A percentile compares a stretch with the other conserved stretches of the same genome.
Conservation (phyloP, 1,140 invertebrate genomes). For the Sycophaga agraensis region DNA sequence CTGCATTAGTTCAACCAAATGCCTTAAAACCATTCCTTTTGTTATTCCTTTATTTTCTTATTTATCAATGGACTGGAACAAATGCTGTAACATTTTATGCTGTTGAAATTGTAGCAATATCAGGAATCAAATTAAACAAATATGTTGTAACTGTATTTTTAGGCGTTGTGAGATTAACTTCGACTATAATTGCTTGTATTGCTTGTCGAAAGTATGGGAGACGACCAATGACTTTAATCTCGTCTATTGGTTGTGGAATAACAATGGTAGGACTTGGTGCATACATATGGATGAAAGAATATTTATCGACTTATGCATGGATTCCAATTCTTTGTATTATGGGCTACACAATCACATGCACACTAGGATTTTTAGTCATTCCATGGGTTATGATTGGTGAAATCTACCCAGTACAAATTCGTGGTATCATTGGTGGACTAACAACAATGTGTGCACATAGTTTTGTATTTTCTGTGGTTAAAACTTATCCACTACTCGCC, state of each 20-base stretch:
- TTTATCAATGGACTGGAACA: slow-evolving; percentile 74
- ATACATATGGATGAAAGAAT: slow-evolving; percentile 62
- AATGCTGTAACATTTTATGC: slow-evolving; percentile 80
- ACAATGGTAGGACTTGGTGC: slow-evolving; percentile 65
- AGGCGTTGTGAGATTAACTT: slow-evolving; percentile 65
- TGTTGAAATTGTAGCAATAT: slow-evolving; percentile 71
- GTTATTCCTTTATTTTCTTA: slow-evolving; percentile 68
- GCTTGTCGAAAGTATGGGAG: slow-evolving; percentile 66
- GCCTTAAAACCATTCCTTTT: slow-evolving; percentile 68
- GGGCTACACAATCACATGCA: slow-evolving; percentile 65
- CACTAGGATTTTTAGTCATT: slow-evolving; percentile 69
- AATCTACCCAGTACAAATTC: slow-evolving; percentile 67
- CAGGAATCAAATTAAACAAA: slow-evolving; percentile 64
- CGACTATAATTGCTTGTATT: slow-evolving; percentile 65
- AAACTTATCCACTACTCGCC: slow-evolving; percentile 65
- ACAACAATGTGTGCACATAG: slow-evolving; percentile 67
- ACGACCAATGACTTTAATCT: slow-evolving; percentile 69
- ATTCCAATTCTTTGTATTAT: slow-evolving; percentile 66
- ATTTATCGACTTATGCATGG: slow-evolving; percentile 48
- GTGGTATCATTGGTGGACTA: slow-evolving; percentile 67
- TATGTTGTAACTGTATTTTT: slow-evolving; percentile 68
- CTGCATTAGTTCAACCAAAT: slow-evolving; percentile 63
- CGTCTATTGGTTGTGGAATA: slow-evolving; percentile 65
- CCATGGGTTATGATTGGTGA: slow-evolving; percentile 77
- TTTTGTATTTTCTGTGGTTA: slow-evolving; percentile 69